A percentile compares a stretch with the other conserved stretches of the same genome.
phyloP scores from a whole-genome alignment of 2,797 vertebrate genomes.

The Poecilia velifera region DNA sequence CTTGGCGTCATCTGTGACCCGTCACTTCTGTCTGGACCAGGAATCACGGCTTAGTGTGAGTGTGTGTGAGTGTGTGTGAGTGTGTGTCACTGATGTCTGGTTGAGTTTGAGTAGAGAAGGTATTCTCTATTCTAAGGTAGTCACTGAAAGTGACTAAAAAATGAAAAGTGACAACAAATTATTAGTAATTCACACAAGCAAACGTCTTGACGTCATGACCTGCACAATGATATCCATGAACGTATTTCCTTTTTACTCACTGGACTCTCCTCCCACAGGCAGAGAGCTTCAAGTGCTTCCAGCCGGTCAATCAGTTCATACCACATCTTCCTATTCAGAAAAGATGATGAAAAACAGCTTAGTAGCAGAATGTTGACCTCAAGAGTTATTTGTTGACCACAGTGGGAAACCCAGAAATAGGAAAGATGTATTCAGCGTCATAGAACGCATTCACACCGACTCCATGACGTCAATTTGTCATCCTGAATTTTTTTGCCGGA shows the following conservation, averaged over 20 bases:
- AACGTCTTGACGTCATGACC: constrained; percentile 35
- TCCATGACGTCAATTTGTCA: neutral
- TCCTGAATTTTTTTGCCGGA: neutral
- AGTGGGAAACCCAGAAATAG: neutral
- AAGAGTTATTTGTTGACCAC: neutral
- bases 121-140: no score
- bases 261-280: constrained; percentile 30
- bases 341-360: constrained; percentile 8
- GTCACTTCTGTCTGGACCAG: constrained; percentile 31
- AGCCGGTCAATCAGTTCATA: constrained; percentile 1
- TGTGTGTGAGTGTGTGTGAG: neutral
- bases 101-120: constrained; percentile 3
- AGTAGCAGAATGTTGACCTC: neutral
- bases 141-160: neutral
- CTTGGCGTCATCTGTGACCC: constrained; percentile 47
- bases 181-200: neutral
- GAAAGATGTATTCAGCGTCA: neutral
- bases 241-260: constrained; percentile 30
- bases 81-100: constrained; percentile 7
- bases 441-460: neutral
- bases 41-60: constrained; percentile 1
- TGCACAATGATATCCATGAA: neutral
- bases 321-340: constrained; percentile 27
- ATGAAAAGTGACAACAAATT: neutral
- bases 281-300: neutral